A percentile compares a stretch with the other conserved stretches of the same genome.
Evolutionary conservation across 2,888 invertebrate species (phyloP).

Genomic region (Sphecodes monilicornis): DNA sequence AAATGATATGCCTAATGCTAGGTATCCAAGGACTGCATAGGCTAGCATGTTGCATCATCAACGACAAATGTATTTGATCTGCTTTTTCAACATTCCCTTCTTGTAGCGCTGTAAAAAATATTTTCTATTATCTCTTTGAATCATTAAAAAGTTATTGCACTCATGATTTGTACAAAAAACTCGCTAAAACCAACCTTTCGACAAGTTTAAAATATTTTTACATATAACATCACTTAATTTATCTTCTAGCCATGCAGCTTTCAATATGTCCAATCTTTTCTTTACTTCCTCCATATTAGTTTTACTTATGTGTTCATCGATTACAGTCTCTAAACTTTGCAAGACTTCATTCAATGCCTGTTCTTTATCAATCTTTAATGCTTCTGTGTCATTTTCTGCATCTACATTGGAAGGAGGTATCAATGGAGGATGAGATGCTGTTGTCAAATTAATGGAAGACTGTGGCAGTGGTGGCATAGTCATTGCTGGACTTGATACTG

Average conservation of each 20-base stretch:
- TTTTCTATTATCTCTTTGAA: slow-evolving; percentile 20
- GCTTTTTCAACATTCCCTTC: slow-evolving; percentile 85
- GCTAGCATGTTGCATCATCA: slow-evolving; percentile 87
- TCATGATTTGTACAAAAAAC: not conserved
- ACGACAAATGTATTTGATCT: slow-evolving; percentile 86
- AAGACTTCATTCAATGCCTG: slow-evolving; percentile 70
- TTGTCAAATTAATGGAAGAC: slow-evolving; percentile 33
- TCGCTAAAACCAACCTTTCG: slow-evolving; percentile 84
- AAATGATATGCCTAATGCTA: slow-evolving; percentile 87
- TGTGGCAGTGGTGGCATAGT: slow-evolving; percentile 72
- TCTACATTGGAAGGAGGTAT: slow-evolving; percentile 59
- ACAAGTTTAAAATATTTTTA: slow-evolving; percentile 85
- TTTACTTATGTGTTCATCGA: slow-evolving; percentile 65
- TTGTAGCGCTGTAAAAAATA: slow-evolving; percentile 85
- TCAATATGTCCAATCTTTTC: slow-evolving; percentile 86
- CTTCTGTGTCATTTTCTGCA: not conserved
- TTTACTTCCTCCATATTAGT: slow-evolving; percentile 85
- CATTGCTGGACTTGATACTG: slow-evolving; percentile 34
- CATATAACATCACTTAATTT: slow-evolving; percentile 86
- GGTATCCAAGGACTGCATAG: slow-evolving; percentile 88
- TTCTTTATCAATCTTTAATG: slow-evolving; percentile 68
- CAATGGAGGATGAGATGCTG: slow-evolving; percentile 75
- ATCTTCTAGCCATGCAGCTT: slow-evolving; percentile 86
- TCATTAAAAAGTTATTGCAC: not conserved
- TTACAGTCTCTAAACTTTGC: slow-evolving; percentile 71